phyloP scores from a whole-genome alignment of 2,113 vertebrate genomes.

The Coryphaenoides rupestris region DNA sequence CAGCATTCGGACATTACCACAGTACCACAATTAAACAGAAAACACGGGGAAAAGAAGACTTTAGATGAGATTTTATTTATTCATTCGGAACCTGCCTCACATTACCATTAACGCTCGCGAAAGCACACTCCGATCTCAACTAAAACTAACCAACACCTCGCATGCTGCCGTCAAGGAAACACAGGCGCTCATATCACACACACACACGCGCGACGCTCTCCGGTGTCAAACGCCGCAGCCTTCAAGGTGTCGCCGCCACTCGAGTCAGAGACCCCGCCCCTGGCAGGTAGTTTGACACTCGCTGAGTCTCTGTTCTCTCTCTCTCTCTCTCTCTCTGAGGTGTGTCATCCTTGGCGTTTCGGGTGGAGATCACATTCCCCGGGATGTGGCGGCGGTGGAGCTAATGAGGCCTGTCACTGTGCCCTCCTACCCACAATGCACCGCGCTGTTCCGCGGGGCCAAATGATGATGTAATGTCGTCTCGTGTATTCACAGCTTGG shows the following conservation, averaged over 20 bases:
- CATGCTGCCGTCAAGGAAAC: constrained; percentile 10
- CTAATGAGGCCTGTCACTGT: constrained; percentile 56
- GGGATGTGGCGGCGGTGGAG: constrained; percentile 42
- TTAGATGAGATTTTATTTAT: neutral
- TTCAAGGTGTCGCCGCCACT: constrained; percentile 6
- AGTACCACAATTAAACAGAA: neutral
- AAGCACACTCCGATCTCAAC: no score
- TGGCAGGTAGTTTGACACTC: constrained; percentile 41
- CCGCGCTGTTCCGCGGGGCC: constrained; percentile 35
- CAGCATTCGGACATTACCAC: neutral
- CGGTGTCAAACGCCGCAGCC: constrained; percentile 22
- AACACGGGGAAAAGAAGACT: neutral
- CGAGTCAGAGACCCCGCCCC: constrained; percentile 19
- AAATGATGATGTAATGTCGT: constrained; percentile 50
- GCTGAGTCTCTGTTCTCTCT: constrained; percentile 28
- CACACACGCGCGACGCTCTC: constrained; percentile 8
- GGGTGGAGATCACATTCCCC: constrained; percentile 54
- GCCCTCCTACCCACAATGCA: constrained; percentile 39
- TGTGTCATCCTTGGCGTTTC: constrained; percentile 39
- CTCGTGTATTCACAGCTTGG: constrained; percentile 6
- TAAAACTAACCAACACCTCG: neutral
- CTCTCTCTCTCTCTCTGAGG: constrained; percentile 6
- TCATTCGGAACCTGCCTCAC: neutral
- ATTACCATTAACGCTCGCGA: neutral
- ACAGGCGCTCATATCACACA: constrained; percentile 9